Base-by-base conservation (phyloP, 92 coral and sea anemone species). In the Epizoanthus ramosus region DNA sequence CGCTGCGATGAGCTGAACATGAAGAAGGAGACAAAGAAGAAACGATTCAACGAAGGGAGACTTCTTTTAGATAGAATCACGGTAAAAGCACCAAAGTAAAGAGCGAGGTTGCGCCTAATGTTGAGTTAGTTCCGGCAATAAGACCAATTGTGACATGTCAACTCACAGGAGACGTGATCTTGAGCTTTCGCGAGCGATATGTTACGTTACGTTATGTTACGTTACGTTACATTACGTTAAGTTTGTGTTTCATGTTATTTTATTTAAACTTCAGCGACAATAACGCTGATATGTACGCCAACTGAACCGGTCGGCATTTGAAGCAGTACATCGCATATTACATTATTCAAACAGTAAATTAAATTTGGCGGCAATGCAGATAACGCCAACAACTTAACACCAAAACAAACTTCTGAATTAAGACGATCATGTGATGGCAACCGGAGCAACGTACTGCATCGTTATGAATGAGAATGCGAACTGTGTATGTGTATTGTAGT, bases 1-100 rank as follows among this genome's bases (percentile, higher is more conserved):
- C 82, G 50, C 82, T 61, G 70, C 58, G 70, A 77, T 63, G 71
- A 77, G 82, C 82, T 77, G 82, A 61, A 69, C 82, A 77, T 12
- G 60, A 33, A 63, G 68, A 77, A 41, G 14, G 70, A 50, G 70
- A 50, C 14, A 65, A 65, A 76, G 64, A 61, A 41, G 71, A 77
- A 77, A 41, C 22, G 23, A 41, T 60, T 77, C 57, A 77, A 77
- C 39, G 57, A 23, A 18, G 31, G 71, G 37, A 18, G 82, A 61
- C 3, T 14, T 69, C 10, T 41, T 53, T 10, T 4, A 21, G 71
- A 8, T 25, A 33, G 53, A 45, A 37, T 7, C 54, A 9, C 2
- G 54, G 15, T 50, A 50, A 10, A 12, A 59, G 0, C 8, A 52
- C 5, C 7, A 15, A 43, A 8, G 39, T 33, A 8, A 74, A 18